Conservation (phyloP, 2,113 vertebrate genomes). For the Cynocephalus volans region DNA sequence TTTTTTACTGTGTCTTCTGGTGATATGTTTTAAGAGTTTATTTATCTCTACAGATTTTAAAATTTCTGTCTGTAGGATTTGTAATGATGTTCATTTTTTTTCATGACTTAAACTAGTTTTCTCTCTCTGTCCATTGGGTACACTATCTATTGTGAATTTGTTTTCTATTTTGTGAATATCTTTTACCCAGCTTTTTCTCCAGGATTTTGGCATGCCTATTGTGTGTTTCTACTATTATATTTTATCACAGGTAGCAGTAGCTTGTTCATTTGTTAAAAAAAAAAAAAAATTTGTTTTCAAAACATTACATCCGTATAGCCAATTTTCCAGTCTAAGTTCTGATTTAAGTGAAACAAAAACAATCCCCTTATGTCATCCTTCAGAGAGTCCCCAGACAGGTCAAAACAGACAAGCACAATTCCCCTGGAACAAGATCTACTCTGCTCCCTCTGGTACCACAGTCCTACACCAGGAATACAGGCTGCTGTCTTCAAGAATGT, state of each 20-base stretch:
- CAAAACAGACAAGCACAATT: neutral
- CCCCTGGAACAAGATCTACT: neutral
- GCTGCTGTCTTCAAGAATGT: neutral
- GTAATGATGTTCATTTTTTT: neutral
- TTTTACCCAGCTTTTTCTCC: neutral
- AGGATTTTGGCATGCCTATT: neutral
- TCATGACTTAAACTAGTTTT: neutral
- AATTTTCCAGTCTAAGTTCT: neutral
- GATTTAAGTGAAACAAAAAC: neutral
- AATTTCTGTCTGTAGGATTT: neutral
- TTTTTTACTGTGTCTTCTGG: neutral
- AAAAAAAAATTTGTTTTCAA: neutral
- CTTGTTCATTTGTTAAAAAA: neutral
- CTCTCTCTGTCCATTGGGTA: neutral
- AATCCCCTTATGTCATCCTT: neutral
- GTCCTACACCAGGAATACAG: neutral
- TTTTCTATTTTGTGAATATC: neutral
- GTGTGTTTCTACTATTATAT: neutral
- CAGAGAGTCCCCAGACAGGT: too few species aligned
- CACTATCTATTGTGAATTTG: neutral
- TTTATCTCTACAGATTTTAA: neutral
- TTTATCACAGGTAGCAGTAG: neutral
- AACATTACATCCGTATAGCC: neutral
- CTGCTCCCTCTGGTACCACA: neutral
- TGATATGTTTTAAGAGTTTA: neutral